Evolutionary conservation across 2,888 invertebrate species (phyloP), one percentile per base, ranked within the genome.

Genomic region (Plagiodera versicolora): DNA sequence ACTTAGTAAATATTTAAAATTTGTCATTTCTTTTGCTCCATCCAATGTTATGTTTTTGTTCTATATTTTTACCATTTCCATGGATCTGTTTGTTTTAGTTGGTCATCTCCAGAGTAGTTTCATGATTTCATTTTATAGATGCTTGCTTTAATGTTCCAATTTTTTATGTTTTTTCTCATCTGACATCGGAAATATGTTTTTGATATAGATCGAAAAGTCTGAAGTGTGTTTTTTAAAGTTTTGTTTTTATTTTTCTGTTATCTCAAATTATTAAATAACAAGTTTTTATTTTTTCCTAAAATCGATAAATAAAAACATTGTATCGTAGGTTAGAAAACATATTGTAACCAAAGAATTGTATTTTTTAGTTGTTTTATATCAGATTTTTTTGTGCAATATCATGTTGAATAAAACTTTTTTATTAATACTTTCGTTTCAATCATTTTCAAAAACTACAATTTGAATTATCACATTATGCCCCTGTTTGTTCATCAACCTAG

Each of bases 351-450:
- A 47, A 18, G 47, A 47, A 18, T 47, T 47, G 47, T 47, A 47
- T 47, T 47, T 18, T n/a, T 47, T 18, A 19, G 47, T 47, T 47
- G 47, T 47, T 47, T 47, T 47, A 6, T 20, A 10, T 19, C 47
- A 8, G 46, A 17, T 20, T 48, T 48, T 48, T 48, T 48, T 48
- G 20, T 48, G 20, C 20, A 46, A 46, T 48, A 49, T 24, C 11
- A 24, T 49, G 14, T 49, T 49, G 20, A 49, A 24, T 24, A 49
- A 24, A 49, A 49, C 48, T 49, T 49, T 49, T 49, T 2, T 11
- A 49, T 18, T 2, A 24, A 49, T 49, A 49, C 48, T 49, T n/a
- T 49, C 24, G 48, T 49, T 49, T 49, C 24, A 11, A 49, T 49
- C 14, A 49, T 49, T 49, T 49, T 28, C n/a, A n/a, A n/a, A n/a